phyloP scores from a whole-genome alignment of 2,888 invertebrate species.

The Diaprepes abbreviatus region DNA sequence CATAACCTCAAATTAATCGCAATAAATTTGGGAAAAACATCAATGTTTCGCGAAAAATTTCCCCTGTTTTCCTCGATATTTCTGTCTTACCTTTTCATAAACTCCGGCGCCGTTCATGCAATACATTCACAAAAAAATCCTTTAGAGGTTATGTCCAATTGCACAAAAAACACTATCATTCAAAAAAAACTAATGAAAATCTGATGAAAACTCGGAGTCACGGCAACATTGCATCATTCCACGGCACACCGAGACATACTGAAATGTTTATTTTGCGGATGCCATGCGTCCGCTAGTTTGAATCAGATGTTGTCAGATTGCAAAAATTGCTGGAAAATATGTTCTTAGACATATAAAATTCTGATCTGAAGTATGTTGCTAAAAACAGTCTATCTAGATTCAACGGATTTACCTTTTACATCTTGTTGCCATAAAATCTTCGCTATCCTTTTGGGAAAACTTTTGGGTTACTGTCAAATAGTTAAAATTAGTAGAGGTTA shows the following conservation, averaged over 20 bases:
- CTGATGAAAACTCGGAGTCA: constrained; percentile 14
- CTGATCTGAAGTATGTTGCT: too few relatives aligned
- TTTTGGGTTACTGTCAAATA: too few relatives aligned
- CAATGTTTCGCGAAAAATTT: constrained; percentile 49
- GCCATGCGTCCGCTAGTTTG: constrained; percentile 47
- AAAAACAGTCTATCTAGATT: too few relatives aligned
- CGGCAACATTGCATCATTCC: constrained; percentile 31
- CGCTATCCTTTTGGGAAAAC: too few relatives aligned
- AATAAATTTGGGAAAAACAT: constrained; percentile 36
- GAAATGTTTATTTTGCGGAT: constrained; percentile 49
- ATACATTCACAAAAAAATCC: constrained; percentile 54
- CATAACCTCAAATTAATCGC: constrained; percentile 48
- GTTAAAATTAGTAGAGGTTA: too few relatives aligned
- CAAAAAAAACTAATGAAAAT: constrained; percentile 22
- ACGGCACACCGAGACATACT: constrained; percentile 36
- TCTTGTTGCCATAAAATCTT: too few relatives aligned
- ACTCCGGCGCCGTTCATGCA: constrained; percentile 56
- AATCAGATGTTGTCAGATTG: constrained; percentile 19
- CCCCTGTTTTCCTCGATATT: not conserved
- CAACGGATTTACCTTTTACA: too few relatives aligned
- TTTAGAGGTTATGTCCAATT: not conserved
- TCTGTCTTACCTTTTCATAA: constrained; percentile 55
- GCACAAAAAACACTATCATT: constrained; percentile 25
- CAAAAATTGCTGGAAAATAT: not conserved
- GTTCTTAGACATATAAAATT: too few relatives aligned